Base-by-base conservation (phyloP, 1,140 invertebrate species). In the Drosophila fuyamai region DNA sequence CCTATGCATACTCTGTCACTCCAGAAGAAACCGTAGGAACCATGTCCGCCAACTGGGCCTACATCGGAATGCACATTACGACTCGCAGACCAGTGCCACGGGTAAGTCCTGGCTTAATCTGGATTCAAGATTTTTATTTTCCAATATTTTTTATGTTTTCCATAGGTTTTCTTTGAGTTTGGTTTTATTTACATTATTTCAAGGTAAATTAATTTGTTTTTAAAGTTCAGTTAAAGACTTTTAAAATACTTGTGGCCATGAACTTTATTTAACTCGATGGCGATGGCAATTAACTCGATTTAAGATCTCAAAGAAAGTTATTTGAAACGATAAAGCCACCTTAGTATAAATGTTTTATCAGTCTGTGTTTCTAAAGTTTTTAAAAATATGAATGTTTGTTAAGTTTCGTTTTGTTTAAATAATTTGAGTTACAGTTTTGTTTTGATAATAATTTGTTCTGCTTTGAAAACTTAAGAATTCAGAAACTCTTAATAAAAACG, bases 1-100 rank as follows among this genome's bases (percentile, higher is more conserved):
- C 92, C 92, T 92, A 92, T 92, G 92, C 92, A 92, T 85, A 91
- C 91, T 92, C 76, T 92, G 81, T 92, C 92, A 92, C 88, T 92
- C 92, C 91, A 92, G 89, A 92, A 92, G 91, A 92, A 92, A 91
- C 90, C 92, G 91, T 84, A 91, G 92, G 70, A 85, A 89, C 53
- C 92, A 92, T 78, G 79, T 75, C 14, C 83, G 90, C 14, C 92
- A 92, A 70, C 75, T 92, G 74, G 92, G 91, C 40, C 78, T 92
- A 59, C 92, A 92, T 85, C 88, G 92, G 60, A 92, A 92, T 83
- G 83, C 90, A 50, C 92, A 92, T 47, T 92, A 92, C 54, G 92
- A 92, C 70, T 92, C 92, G 53, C 90, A 92, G 81, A 92, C 92
- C 36, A 92, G 92, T 66, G 92, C 92, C 35, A 92, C 92, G 63